Percentiles rank a stretch among this genome's conserved stretches.
phyloP scores from a whole-genome alignment of 2,888 invertebrate genomes.

The Pollenia griseotomentosa region DNA sequence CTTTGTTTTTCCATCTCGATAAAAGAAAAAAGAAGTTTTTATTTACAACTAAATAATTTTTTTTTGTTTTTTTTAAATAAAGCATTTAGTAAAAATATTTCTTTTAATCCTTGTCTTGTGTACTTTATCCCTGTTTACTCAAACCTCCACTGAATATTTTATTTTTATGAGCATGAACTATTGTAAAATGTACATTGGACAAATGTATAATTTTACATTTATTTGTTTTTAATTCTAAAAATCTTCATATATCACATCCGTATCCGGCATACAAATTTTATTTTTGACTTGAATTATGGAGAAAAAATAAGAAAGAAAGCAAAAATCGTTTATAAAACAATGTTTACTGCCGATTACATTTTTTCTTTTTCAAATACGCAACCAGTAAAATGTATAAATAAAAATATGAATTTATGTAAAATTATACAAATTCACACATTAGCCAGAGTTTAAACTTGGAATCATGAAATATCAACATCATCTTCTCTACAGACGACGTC shows the following conservation, averaged over 20 bases:
- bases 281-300: conserved; percentile 45
- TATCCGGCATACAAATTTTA: conserved; percentile 65
- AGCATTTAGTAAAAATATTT: no score
- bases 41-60: no score
- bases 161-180: background rate
- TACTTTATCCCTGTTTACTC: no score
- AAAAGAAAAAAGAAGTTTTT: no score
- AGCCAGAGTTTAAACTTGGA: conserved; percentile 54
- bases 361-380: conserved; percentile 14
- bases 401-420: conserved; percentile 54
- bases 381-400: conserved; percentile 36
- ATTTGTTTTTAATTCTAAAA: conserved; percentile 60
- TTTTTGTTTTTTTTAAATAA: no score
- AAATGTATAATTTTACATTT: conserved; percentile 9
- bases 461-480: conserved; percentile 41
- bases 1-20: no score
- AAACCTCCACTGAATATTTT: background rate
- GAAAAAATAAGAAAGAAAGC: background rate
- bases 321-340: conserved; percentile 2
- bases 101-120: no score
- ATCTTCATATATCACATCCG: conserved; percentile 68
- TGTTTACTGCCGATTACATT: conserved; percentile 29
- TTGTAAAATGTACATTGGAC: background rate
- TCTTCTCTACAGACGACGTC: conserved; percentile 2
- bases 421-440: conserved; percentile 58